These are phyloP conservation scores for Lycodopsis pacificus DNA, from an alignment of 2,797 vertebrate genomes.

Conservation along the genomic window DNA sequence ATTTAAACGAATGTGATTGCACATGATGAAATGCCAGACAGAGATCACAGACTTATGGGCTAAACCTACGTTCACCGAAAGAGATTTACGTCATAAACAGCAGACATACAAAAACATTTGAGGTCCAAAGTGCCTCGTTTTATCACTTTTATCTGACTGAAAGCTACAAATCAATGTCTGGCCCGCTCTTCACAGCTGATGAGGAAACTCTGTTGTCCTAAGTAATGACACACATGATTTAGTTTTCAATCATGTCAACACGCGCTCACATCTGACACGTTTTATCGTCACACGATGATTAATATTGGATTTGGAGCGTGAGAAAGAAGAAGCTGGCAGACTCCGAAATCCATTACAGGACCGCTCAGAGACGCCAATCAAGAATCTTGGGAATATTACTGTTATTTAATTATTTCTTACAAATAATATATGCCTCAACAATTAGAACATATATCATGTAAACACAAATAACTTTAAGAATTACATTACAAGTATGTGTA, in stretches of 20 bases:
- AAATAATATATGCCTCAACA: neutral
- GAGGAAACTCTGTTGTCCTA: neutral
- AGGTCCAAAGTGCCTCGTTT: neutral
- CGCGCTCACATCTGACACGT: neutral
- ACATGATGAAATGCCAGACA: neutral
- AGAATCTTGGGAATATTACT: neutral
- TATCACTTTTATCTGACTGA: neutral
- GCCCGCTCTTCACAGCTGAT: neutral
- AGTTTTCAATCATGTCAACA: slow-evolving; percentile 17
- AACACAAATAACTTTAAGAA: neutral
- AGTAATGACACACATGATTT: slow-evolving; percentile 5
- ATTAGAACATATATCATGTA: neutral
- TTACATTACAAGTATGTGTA: neutral
- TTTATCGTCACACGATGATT: slow-evolving; percentile 10
- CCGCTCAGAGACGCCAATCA: neutral
- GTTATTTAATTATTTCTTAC: neutral
- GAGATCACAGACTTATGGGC: neutral
- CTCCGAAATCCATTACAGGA: neutral
- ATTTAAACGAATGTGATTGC: slow-evolving; percentile 27
- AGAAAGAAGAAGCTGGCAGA: neutral
- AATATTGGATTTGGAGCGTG: neutral
- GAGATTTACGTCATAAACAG: neutral
- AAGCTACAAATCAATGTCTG: neutral
- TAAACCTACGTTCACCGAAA: neutral
- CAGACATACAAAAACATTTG: neutral